Evolutionary conservation across 2,888 invertebrate species (phyloP).

Genomic region (Busseola fusca): DNA sequence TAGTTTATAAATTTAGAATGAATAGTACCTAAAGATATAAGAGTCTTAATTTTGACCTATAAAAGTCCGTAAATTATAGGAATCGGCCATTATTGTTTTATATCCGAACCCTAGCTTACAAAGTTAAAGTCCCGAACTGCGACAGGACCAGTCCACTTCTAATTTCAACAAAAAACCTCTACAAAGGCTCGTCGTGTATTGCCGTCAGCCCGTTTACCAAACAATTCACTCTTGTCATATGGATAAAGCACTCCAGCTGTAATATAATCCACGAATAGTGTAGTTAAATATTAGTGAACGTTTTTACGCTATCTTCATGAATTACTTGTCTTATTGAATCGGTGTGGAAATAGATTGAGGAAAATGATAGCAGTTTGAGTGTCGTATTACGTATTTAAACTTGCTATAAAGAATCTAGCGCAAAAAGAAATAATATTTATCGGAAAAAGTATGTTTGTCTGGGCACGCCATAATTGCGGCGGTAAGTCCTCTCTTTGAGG

Average conservation of each 20-base stretch:
- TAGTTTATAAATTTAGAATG: not conserved
- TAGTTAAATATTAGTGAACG: constrained; percentile 14
- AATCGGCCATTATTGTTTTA: too few relatives aligned
- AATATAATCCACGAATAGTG: constrained; percentile 29
- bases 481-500: too few relatives aligned
- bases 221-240: constrained; percentile 22
- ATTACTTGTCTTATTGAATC: constrained; percentile 21
- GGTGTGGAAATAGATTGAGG: not conserved
- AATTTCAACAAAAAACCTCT: constrained; percentile 3
- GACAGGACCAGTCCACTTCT: constrained; percentile 12
- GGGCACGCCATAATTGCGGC: too few relatives aligned
- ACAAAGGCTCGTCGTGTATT: not conserved
- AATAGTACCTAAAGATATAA: too few relatives aligned
- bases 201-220: not conserved
- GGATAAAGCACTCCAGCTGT: constrained; percentile 9
- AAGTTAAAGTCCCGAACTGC: not conserved
- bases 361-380: too few relatives aligned
- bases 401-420: too few relatives aligned
- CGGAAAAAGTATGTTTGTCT: too few relatives aligned
- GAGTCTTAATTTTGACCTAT: too few relatives aligned
- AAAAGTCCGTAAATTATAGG: too few relatives aligned
- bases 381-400: too few relatives aligned
- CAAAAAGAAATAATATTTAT: too few relatives aligned
- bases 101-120: not conserved
- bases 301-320: constrained; percentile 9